phyloP scores from a whole-genome alignment of 2,797 vertebrate genomes.

The Rhyacichthys aspro region DNA sequence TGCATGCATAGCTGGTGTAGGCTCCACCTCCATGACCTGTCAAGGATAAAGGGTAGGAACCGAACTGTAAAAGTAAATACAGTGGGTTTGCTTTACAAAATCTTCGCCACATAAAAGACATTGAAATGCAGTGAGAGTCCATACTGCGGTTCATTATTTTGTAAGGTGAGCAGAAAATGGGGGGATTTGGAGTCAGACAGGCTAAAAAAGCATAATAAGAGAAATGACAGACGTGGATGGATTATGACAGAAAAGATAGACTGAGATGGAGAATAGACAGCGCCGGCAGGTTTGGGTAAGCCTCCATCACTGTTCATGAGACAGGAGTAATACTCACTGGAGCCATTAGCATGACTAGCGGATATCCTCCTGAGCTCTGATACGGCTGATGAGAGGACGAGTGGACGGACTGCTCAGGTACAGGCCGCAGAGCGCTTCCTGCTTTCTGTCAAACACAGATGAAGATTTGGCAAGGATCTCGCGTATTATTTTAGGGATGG shows the following conservation, averaged over 20 bases:
- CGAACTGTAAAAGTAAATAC: background rate
- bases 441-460: conserved; percentile 15
- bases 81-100: conserved; percentile 16
- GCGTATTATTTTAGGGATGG: conserved; percentile 13
- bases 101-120: conserved; percentile 36
- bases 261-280: conserved; percentile 5
- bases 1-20: no score
- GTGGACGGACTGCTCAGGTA: conserved; percentile 23
- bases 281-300: conserved; percentile 28
- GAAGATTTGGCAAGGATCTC: conserved; percentile 8
- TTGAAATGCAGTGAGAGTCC: conserved; percentile 22
- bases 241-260: conserved; percentile 21
- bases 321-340: conserved; percentile 45
- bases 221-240: conserved; percentile 14
- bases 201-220: background rate
- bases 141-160: conserved; percentile 17
- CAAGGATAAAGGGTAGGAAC: no score
- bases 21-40: no score
- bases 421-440: conserved; percentile 23
- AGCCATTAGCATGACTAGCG: conserved; percentile 45
- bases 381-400: conserved; percentile 28
- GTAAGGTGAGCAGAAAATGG: conserved; percentile 38
- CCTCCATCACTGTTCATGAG: conserved; percentile 21
- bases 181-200: background rate
- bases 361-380: conserved; percentile 51